Evolutionary conservation across 1,140 invertebrate species (phyloP).

Genomic region (Procambarus clarkii): DNA sequence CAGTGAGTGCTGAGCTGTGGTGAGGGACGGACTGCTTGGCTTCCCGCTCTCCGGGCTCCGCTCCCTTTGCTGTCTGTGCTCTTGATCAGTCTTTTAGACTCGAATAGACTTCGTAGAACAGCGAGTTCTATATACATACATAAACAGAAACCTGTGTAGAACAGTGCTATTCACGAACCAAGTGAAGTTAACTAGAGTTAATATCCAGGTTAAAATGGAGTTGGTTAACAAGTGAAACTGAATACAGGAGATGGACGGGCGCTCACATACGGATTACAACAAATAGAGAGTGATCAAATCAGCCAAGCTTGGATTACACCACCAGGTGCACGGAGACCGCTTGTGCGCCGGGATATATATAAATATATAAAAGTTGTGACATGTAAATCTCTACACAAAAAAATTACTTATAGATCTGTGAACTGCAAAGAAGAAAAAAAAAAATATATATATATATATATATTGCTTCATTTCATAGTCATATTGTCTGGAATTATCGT

Average conservation of each 20-base stretch:
- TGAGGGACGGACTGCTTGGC: not conserved
- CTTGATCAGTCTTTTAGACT: not conserved
- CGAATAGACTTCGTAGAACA: too few relatives aligned
- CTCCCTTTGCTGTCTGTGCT: not conserved
- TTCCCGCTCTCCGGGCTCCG: not conserved
- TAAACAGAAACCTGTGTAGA: too few relatives aligned
- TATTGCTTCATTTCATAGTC: too few relatives aligned
- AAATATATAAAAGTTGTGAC: too few relatives aligned
- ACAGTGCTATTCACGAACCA: not conserved
- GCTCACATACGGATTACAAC: not conserved
- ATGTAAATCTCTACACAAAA: too few relatives aligned
- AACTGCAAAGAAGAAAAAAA: too few relatives aligned
- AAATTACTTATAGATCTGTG: too few relatives aligned
- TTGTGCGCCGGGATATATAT: too few relatives aligned
- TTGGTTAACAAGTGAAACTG: not conserved
- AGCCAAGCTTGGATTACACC: not conserved
- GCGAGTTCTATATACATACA: too few relatives aligned
- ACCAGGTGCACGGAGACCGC: too few relatives aligned
- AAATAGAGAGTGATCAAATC: not conserved
- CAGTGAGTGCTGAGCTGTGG: constrained; percentile 42
- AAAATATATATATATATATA: too few relatives aligned
- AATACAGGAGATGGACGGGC: not conserved
- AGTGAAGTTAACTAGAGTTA: not conserved
- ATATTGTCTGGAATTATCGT: too few relatives aligned
- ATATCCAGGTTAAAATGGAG: not conserved